Evolutionary conservation across 2,113 vertebrate genomes (phyloP).

Genomic region (Aplodontia rufa): DNA sequence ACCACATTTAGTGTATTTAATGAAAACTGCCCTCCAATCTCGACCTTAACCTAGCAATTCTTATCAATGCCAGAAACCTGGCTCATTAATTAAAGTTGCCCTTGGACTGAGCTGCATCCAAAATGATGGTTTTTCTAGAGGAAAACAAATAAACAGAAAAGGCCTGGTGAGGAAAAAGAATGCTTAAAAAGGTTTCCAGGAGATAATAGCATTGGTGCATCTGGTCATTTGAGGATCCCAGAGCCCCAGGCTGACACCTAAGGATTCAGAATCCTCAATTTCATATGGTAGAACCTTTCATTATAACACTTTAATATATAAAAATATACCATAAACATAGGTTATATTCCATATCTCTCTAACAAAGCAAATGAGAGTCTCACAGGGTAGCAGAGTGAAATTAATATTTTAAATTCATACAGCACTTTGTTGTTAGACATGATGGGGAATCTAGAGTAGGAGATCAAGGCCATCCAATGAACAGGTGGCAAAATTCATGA

Average conservation of each 20-base stretch:
- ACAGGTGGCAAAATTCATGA: neutral
- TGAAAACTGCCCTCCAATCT: conserved; percentile 61
- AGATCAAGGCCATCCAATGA: neutral
- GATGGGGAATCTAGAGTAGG: neutral
- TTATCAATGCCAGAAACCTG: conserved; percentile 75
- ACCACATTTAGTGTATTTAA: conserved; percentile 61
- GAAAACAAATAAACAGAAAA: conserved; percentile 14
- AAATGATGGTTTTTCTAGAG: conserved; percentile 56
- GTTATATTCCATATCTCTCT: neutral
- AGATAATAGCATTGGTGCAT: neutral
- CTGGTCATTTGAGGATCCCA: neutral
- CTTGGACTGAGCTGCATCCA: conserved; percentile 64
- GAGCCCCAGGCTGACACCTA: neutral
- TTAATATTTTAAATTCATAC: neutral
- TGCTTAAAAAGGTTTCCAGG: neutral
- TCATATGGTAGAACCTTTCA: neutral
- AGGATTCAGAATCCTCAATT: neutral
- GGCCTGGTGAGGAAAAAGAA: neutral
- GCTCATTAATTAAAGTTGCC: conserved; percentile 75
- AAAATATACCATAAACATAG: neutral
- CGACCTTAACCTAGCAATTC: conserved; percentile 58
- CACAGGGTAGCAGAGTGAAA: neutral
- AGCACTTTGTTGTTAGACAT: conserved; percentile 3
- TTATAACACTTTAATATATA: neutral
- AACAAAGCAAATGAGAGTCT: neutral